Evolutionary conservation across 2,797 vertebrate species (phyloP), one percentile per base, ranked within the genome.

Genomic region (Characodon lateralis): DNA sequence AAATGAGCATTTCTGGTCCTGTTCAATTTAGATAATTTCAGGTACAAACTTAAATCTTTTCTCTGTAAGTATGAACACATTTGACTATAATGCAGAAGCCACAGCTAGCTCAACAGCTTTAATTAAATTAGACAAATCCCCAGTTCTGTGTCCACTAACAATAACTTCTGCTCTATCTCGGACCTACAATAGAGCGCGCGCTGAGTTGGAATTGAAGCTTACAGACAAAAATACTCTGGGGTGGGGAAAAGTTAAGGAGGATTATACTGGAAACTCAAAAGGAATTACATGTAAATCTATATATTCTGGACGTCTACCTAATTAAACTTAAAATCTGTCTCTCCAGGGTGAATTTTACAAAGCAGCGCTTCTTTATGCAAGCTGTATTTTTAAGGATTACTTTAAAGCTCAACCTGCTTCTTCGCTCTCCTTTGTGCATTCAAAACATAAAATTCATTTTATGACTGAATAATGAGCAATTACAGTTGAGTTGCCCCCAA

Each of bases 81-180:
- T 82, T 78, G 65, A 79, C 73, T 74, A 48, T 71, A 81, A 80
- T 35, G 73, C 75, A 83, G 71, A 77, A 56, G 61, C 63, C 59
- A 75, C 72, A 35, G 71, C 79, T 55, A 59, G 78, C 79, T 89
- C 72, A 78, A 72, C 46, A 9, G 63, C 82, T 73, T 77, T 88
- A 90, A 89, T 91, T 91, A 78, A 92, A 92, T 92, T 90, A 85
- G 76, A 26, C 76, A 89, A 91, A 90, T 87, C 91, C 87, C 68
- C 51, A 53, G 73, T 89, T 89, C 84, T 88, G 82, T 87, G 88
- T 88, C 89, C 91, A 87, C 90, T 87, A 85, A 91, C 89, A 92
- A 89, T 90, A 89, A 90, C 79, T 87, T 81, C 83, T 78, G 83
- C 83, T 71, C 79, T 85, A 85, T 91, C 84, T 79, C 50, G 77